Base-by-base conservation (phyloP, 2,888 invertebrate species). In the Macaria liturata region DNA sequence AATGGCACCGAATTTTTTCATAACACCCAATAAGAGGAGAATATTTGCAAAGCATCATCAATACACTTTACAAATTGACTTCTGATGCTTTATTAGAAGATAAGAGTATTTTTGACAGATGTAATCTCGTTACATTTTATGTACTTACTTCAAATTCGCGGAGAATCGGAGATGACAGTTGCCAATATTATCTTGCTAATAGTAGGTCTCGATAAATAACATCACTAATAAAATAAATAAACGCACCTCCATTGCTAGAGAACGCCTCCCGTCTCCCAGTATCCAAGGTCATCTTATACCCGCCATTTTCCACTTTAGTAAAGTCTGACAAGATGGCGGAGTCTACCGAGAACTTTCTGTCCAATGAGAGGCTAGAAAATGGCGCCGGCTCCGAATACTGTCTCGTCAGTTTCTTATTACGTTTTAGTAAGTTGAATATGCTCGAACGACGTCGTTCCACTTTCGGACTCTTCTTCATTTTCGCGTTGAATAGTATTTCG, bases 281-380 rank as follows among this genome's bases (percentile, higher is more conserved):
- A 7, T 80, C 67, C 32, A 79, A 50, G 34, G 69, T 72, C 63
- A 76, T 69, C 8, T 71, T 75, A 31, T 69, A 76, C 0, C 65
- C 69, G 0, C 73, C 74, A 50, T 76, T 77, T 9, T 75, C 72
- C 0, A 69, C 66, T 46, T 76, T 83, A 5, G 69, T 75, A 44
- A 79, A 83, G 40, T 84, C 84, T 1, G 83, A 75, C 62, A 84
- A 61, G 32, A 88, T 83, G 0, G 85, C 88, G 0, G 88, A 88
- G 57, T 91, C 91, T 0, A 85, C 82, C 0, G 91, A 91, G 42
- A 70, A 84, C 46, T 90, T 90, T 53, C 91, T 74, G 37, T 75
- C 72, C 9, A 74, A 9, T 0, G 64, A 65, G n/a, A 73, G 61
- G 0, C 66, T 58, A 0, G 71, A 60, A 3, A 74, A 74, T 0